Conservation (phyloP, 1,140 invertebrate species). For the Bombus fervidus region DNA sequence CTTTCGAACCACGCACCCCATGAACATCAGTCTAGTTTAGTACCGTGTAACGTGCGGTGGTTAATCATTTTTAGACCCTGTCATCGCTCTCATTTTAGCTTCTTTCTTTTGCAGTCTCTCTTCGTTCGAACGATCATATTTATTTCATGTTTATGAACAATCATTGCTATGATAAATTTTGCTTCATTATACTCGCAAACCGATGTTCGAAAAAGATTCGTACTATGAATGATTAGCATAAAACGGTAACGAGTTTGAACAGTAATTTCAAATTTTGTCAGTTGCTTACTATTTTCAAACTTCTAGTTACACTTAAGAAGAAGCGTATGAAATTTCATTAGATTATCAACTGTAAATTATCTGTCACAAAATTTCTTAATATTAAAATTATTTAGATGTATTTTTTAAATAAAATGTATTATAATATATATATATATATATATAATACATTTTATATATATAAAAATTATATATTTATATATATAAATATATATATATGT, state of each 20-base stretch:
- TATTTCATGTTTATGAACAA: not conserved
- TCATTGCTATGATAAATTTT: not conserved
- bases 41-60: conserved; percentile 43
- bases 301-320: too few relatives aligned
- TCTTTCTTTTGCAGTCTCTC: not conserved
- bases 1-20: conserved; percentile 53
- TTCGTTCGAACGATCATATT: not conserved
- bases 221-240: not conserved
- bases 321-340: too few relatives aligned
- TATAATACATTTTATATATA: too few relatives aligned
- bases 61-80: conserved; percentile 45
- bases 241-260: too few relatives aligned
- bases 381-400: too few relatives aligned
- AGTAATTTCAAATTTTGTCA: too few relatives aligned
- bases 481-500: too few relatives aligned
- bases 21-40: conserved; percentile 58
- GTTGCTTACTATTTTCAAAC: too few relatives aligned
- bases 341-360: too few relatives aligned
- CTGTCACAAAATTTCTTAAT: not conserved
- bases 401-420: too few relatives aligned
- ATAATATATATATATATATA: too few relatives aligned
- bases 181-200: not conserved
- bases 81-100: conserved; percentile 12
- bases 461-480: too few relatives aligned
- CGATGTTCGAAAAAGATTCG: not conserved